A percentile compares a stretch with the other conserved stretches of the same genome.
Conservation (phyloP, 2,113 vertebrate species). For the Agelaius phoeniceus region DNA sequence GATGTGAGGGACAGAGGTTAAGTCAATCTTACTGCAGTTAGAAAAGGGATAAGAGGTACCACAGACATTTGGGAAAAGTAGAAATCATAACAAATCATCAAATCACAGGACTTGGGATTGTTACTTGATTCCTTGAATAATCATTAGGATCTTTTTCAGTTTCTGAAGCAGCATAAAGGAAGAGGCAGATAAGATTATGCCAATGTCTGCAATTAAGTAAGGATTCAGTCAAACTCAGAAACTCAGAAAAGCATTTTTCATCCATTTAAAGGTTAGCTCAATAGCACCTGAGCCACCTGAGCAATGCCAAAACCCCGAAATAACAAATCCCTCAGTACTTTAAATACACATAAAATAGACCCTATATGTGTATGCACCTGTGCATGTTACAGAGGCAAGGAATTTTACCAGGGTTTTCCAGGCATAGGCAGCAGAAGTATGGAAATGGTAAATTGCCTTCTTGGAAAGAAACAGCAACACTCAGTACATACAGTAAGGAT, state of each 20-base stretch:
- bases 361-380: no score
- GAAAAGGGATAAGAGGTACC: not conserved
- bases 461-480: not conserved
- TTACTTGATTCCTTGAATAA: not conserved
- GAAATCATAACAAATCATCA: not conserved
- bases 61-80: not conserved
- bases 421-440: not conserved
- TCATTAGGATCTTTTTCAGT: not conserved
- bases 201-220: not conserved
- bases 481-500: not conserved
- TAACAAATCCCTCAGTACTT: not conserved
- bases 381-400: fast-evolving
- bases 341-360: not conserved
- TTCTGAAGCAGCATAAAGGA: not conserved
- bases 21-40: not conserved
- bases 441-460: not conserved
- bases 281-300: not conserved
- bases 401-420: not conserved
- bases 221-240: not conserved
- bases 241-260: not conserved
- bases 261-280: not conserved
- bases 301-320: not conserved
- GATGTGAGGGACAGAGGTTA: not conserved
- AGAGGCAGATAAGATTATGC: not conserved
- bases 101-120: not conserved